phyloP scores from a whole-genome alignment of 2,888 invertebrate genomes.

The Folsomia manolachei region DNA sequence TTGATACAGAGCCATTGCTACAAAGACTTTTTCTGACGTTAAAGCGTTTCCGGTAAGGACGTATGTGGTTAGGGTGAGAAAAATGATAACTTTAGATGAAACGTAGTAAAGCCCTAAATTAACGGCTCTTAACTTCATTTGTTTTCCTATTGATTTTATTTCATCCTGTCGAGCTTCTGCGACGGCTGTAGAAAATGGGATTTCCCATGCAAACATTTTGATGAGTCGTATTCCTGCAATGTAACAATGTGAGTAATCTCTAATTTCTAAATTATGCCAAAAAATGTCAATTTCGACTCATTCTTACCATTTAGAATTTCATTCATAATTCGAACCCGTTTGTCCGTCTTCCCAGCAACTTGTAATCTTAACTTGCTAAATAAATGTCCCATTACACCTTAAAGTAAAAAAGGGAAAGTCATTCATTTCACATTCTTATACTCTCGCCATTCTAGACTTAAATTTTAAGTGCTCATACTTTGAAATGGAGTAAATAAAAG shows the following conservation, averaged over 20 bases:
- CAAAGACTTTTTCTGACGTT: slow-evolving; percentile 74
- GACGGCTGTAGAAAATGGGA: slow-evolving; percentile 81
- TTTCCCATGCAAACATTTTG: slow-evolving; percentile 91
- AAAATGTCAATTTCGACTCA: no score
- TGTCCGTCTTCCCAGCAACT: slow-evolving; percentile 82
- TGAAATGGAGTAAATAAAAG: slow-evolving; percentile 80
- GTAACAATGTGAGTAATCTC: background rate
- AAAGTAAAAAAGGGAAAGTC: slow-evolving; percentile 60
- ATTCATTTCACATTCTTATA: background rate
- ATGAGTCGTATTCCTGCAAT: background rate
- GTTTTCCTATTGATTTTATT: slow-evolving; percentile 64
- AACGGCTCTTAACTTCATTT: slow-evolving; percentile 66
- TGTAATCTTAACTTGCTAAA: slow-evolving; percentile 64
- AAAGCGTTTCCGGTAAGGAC: slow-evolving; percentile 66
- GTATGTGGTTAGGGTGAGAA: slow-evolving; percentile 74
- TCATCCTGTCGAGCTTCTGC: slow-evolving; percentile 69
- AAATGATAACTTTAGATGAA: slow-evolving; percentile 79
- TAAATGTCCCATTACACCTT: slow-evolving; percentile 56
- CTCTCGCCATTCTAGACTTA: background rate
- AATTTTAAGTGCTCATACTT: slow-evolving; percentile 59
- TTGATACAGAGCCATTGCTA: slow-evolving; percentile 83
- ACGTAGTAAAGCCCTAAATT: slow-evolving; percentile 65
- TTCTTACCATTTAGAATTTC: slow-evolving; percentile 70
- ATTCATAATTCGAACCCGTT: slow-evolving; percentile 86
- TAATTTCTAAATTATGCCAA: slow-evolving; percentile 67